Conservation (phyloP, 2,113 vertebrate species). For the Elephas maximus region DNA sequence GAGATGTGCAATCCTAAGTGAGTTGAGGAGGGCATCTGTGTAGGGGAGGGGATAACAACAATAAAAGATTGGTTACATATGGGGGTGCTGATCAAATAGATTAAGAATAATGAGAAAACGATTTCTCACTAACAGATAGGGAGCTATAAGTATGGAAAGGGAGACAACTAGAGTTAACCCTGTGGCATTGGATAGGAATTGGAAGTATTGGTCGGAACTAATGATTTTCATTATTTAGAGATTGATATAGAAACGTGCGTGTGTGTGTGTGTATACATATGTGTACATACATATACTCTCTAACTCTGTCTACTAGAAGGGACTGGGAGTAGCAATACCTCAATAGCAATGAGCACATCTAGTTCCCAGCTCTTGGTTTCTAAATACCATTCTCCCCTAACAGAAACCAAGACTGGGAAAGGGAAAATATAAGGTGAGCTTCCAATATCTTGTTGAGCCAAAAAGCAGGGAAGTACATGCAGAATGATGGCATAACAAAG, state of each 20-base stretch:
- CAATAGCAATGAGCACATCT: neutral
- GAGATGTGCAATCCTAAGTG: neutral
- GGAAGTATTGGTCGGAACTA: neutral
- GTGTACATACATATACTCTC: neutral
- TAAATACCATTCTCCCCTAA: neutral
- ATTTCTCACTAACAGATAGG: neutral
- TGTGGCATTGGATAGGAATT: neutral
- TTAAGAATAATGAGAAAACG: neutral
- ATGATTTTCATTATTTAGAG: neutral
- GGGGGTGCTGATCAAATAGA: neutral
- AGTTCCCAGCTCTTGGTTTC: neutral
- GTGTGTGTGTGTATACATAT: neutral
- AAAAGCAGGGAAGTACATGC: neutral
- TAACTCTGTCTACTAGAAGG: neutral
- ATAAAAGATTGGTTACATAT: neutral
- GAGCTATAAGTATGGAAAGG: neutral
- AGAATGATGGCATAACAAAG: neutral
- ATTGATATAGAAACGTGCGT: neutral
- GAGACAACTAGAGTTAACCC: neutral
- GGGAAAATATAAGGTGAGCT: neutral
- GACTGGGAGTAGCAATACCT: neutral
- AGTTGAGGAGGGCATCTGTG: neutral
- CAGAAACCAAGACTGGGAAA: neutral
- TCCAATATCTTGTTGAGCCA: neutral
- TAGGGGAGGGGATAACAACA: neutral